A percentile compares a stretch with the other conserved stretches of the same genome.
Conservation (phyloP, 2,888 invertebrate genomes). For the Trichopria drosophilae region DNA sequence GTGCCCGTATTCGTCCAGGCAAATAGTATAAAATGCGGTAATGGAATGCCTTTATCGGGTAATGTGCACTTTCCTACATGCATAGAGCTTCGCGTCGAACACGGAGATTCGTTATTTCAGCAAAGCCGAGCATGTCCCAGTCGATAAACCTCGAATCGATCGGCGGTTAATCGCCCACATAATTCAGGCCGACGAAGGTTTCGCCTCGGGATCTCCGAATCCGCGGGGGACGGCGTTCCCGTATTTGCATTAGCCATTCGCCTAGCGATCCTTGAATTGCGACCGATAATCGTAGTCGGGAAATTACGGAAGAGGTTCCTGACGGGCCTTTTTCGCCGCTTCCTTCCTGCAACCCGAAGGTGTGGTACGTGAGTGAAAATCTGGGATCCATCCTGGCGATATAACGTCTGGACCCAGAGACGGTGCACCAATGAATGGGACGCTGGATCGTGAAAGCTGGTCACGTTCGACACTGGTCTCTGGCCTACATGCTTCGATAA, state of each 20-base stretch:
- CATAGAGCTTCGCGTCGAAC: neutral
- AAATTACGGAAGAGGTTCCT: too few species aligned
- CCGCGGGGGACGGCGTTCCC: too few species aligned
- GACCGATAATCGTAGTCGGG: too few species aligned
- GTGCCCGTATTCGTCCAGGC: constrained; percentile 1
- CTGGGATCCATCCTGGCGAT: too few species aligned
- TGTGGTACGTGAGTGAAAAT: too few species aligned
- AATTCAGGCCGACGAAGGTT: constrained; percentile 35
- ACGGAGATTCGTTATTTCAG: constrained; percentile 21
- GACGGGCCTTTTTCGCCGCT: too few species aligned
- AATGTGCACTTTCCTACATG: constrained; percentile 7
- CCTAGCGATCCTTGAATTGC: too few species aligned
- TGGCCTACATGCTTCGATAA: constrained; percentile 22
- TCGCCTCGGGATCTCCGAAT: too few species aligned
- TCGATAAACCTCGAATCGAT: constrained; percentile 35
- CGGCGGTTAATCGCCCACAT: constrained; percentile 39
- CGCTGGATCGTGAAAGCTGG: constrained; percentile 20
- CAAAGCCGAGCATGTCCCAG: constrained; percentile 5
- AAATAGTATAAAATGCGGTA: neutral
- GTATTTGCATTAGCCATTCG: too few species aligned
- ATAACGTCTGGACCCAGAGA: too few species aligned
- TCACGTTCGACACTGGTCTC: constrained; percentile 19
- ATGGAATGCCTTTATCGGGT: constrained; percentile 17
- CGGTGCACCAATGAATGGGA: constrained; percentile 24
- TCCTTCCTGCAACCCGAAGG: too few species aligned